These are phyloP conservation scores for Mesaphorura yosii DNA, from an alignment of 1,140 invertebrate species.

Conservation along the genomic window DNA sequence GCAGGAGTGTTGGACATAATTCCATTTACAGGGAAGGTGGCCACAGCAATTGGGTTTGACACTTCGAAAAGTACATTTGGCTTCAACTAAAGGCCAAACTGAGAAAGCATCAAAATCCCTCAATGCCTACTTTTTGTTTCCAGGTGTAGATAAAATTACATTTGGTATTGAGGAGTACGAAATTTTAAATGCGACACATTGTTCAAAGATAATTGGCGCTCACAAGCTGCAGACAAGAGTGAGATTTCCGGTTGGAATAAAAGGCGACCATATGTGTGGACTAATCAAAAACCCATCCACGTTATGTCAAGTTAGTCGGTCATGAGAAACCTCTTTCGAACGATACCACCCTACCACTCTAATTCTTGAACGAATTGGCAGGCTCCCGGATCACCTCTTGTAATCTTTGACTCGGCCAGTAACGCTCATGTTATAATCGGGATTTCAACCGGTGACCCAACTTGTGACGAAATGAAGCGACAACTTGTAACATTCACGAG, in stretches of 20 bases:
- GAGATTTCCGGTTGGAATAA: neutral
- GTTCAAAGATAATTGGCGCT: neutral
- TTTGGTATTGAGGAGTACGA: neutral
- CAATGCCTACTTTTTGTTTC: too few species aligned
- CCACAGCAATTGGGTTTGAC: neutral
- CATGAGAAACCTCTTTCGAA: too few species aligned
- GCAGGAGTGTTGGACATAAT: conserved; percentile 20
- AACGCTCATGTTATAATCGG: conserved; percentile 14
- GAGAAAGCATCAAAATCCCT: too few species aligned
- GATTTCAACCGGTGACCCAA: conserved; percentile 5
- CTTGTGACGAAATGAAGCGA: conserved; percentile 6
- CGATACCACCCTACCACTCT: too few species aligned
- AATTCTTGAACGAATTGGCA: too few species aligned
- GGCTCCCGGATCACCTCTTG: conserved; percentile 13
- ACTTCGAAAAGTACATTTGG: too few species aligned
- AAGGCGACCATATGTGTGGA: conserved; percentile 7
- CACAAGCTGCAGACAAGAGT: neutral
- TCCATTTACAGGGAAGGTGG: neutral
- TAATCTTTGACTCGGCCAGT: conserved; percentile 9
- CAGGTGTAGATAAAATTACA: neutral
- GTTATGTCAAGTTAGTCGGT: neutral
- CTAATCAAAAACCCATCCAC: neutral
- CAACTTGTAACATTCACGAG: conserved; percentile 13
- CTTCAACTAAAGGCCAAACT: too few species aligned
- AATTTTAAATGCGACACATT: neutral